Base-by-base conservation (phyloP, 2,113 vertebrate genomes). In the Rhabdomys dilectus region DNA sequence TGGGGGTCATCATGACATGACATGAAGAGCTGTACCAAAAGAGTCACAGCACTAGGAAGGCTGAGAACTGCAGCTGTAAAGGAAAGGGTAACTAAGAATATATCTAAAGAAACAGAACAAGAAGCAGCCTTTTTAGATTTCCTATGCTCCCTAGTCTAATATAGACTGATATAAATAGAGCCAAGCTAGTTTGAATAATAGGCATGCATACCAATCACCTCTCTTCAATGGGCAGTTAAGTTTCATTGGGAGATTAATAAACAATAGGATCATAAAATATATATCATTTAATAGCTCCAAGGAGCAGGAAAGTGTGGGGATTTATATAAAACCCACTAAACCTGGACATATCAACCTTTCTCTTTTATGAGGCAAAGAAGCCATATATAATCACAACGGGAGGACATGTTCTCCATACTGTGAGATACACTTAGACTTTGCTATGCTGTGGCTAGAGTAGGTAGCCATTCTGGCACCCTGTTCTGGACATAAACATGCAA, bases 211-310 rank as follows among this genome's bases (percentile, higher is more conserved):
- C 26, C 42, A 42, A 42, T 1, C 31, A 73, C 64, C 72, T 95
- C 60, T 92, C 53, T 26, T 53, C 5, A n/a, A 26, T 66, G 51
- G 39, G 3, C 17, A 78, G 73, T 58, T 24, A n/a, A 8, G n/a
- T 34, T 95, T 96, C 86, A 88, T 4, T 60, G 19, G 36, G 70
- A 93, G 26, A 88, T 75, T 89, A 91, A 93, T 70, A 64, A 91
- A 91, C 16, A 45, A 36, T 53, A 77, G 36, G n/a, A 42, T 12
- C 45, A 76, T 68, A 60, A 88, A 7, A 11, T 68, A 91, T 53
- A 76, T 62, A 81, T 60, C 39, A 16, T 15, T 56, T 77, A 88
- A 92, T 4, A 81, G 86, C 26, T 77, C 60, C 24, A 80, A 53
- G 48, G 36, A 81, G 19, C 19, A 66, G 51, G 62, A 42, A 81